phyloP scores from a whole-genome alignment of 2,113 vertebrate species.

The Ptyas mucosa region DNA sequence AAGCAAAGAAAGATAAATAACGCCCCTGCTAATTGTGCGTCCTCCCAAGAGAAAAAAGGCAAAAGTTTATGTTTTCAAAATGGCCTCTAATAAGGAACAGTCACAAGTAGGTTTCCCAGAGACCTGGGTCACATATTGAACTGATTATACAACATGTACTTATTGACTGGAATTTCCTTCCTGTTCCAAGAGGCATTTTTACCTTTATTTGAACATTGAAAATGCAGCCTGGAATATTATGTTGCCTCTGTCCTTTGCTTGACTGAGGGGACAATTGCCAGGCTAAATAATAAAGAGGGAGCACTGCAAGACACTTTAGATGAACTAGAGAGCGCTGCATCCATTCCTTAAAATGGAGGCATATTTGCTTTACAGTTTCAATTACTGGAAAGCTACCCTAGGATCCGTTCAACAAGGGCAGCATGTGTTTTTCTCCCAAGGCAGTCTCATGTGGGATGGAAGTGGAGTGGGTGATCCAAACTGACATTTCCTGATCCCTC shows the following conservation, averaged over 20 bases:
- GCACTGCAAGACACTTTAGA: neutral
- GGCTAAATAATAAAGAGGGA: neutral
- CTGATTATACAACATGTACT: constrained; percentile 27
- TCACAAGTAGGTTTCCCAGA: constrained; percentile 51
- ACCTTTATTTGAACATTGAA: constrained; percentile 17
- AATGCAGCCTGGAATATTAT: neutral
- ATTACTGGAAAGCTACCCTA: neutral
- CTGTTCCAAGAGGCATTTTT: neutral
- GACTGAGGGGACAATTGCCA: neutral
- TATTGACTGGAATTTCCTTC: neutral
- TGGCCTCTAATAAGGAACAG: constrained; percentile 20
- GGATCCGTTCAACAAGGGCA: neutral
- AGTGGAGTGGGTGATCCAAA: neutral
- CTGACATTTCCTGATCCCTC: neutral
- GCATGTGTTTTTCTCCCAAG: neutral
- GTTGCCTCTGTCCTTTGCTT: fast-evolving
- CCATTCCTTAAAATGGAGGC: neutral
- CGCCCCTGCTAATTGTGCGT: constrained; percentile 26
- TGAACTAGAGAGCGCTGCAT: neutral
- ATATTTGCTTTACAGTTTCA: neutral
- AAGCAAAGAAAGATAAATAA: constrained; percentile 8
- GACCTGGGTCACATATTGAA: constrained; percentile 30
- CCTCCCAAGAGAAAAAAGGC: constrained; percentile 40
- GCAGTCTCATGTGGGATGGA: neutral
- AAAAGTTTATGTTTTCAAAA: constrained; percentile 49